Evolutionary conservation across 1,140 invertebrate genomes (phyloP), one percentile per base, ranked within the genome.

Genomic region (Lepidurus apus): DNA sequence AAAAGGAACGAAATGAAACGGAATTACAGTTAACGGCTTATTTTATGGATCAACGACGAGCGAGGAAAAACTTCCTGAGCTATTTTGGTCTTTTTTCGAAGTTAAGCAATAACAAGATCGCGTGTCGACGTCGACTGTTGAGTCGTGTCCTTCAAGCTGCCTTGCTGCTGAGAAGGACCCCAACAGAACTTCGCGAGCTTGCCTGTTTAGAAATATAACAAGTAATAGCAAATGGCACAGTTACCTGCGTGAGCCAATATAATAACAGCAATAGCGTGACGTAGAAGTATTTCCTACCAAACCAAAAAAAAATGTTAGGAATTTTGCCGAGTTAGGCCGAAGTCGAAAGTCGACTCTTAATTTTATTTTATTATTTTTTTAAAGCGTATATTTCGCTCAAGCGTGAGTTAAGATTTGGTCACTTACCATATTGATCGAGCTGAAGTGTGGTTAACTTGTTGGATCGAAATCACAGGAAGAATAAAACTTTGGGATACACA

Each of bases 211-310:
- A 17, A 17, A 7, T 13, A 21, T n/a, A 65, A 65, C 53, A 65
- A 65, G 53, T 7, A 34, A 34, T 34, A 34, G 34, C 34, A 65
- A 65, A 13, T 21, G 53, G 53, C 8, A 34, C 3, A 11, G 1
- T 65, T 65, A 65, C 53, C 53, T 65, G 53, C 53, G 21, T 65
- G 53, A 1, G 53, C 53, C 13, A 65, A 21, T 65, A 65, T 21
- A 65, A 65, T n/a, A 7, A 65, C 17, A n/a, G 53, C 53, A 65
- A 65, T 65, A 17, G 53, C 53, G 53, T 65, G 53, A 65, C 53
- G 53, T 65, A 65, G 53, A n/a, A 21, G 53, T 17, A 21, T 65
- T n/a, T 65, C 53, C 53, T 65, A 21, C 21, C 53, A 17, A 9
- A 65, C 21, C 0, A 21, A 21, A 65, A 17, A 21, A 13, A n/a